These are phyloP conservation scores for Pangasianodon gigas DNA, from an alignment of 2,113 vertebrate genomes.

Conservation along the genomic window DNA sequence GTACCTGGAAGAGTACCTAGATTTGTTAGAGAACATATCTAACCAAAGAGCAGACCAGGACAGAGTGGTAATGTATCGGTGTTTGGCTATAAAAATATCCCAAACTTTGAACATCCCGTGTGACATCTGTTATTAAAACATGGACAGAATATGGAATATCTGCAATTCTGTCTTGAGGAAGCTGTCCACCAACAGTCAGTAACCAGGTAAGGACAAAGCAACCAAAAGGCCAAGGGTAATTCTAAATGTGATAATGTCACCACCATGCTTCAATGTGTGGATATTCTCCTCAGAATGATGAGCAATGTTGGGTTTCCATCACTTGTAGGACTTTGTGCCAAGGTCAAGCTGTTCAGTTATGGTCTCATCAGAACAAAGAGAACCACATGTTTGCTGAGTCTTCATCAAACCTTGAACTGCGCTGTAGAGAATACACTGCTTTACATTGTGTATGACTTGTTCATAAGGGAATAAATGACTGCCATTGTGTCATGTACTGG, in stretches of 20 bases:
- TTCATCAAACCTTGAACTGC: not conserved
- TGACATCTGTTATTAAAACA: not conserved
- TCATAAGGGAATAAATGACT: conserved; percentile 70
- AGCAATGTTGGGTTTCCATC: not conserved
- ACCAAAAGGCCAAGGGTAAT: not conserved
- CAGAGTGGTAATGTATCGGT: not conserved
- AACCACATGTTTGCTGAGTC: not conserved
- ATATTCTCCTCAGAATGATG: not conserved
- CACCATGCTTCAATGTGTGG: not conserved
- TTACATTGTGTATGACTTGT: conserved; percentile 58
- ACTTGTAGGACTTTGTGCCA: not conserved
- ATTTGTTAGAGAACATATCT: not conserved
- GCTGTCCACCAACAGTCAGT: not conserved
- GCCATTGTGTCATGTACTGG: conserved; percentile 59
- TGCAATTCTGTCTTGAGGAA: not conserved
- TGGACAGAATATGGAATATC: not conserved
- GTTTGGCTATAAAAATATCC: not conserved
- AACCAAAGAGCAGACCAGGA: not conserved
- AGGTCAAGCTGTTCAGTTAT: conserved; percentile 26
- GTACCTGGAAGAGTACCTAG: too few species aligned
- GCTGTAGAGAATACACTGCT: not conserved
- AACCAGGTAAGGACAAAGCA: not conserved
- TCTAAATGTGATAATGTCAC: not conserved
- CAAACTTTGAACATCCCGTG: not conserved
- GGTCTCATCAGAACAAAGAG: not conserved